phyloP scores from a whole-genome alignment of 1,140 invertebrate genomes.

The Tachypleus tridentatus region DNA sequence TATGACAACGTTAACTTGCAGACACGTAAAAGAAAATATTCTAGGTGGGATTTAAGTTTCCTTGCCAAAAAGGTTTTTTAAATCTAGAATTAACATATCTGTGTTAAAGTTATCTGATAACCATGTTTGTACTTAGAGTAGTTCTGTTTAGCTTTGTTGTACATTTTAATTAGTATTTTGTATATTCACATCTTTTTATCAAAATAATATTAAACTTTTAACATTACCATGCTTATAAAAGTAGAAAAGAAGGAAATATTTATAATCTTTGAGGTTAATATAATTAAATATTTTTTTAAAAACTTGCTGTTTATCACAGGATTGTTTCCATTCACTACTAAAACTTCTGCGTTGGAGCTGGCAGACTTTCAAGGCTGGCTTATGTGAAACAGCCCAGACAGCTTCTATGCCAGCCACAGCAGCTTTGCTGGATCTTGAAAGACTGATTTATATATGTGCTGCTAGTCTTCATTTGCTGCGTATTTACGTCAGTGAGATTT shows the following conservation, averaged over 20 bases:
- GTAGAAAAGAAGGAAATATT: too few relatives aligned
- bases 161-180: slow-evolving; percentile 1
- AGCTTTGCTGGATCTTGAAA: slow-evolving; percentile 54
- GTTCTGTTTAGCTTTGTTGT: too few relatives aligned
- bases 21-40: too few relatives aligned
- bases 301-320: slow-evolving; percentile 30
- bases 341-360: slow-evolving; percentile 44
- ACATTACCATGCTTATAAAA: too few relatives aligned
- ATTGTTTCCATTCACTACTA: slow-evolving; percentile 73
- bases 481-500: slow-evolving; percentile 78
- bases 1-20: too few relatives aligned
- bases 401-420: slow-evolving; percentile 28
- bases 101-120: too few relatives aligned
- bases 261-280: too few relatives aligned
- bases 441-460: slow-evolving; percentile 74
- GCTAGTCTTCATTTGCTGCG: slow-evolving; percentile 65
- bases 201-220: not conserved
- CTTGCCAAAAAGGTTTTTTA: too few relatives aligned
- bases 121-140: too few relatives aligned
- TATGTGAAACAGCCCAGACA: slow-evolving; percentile 17
- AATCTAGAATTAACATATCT: too few relatives aligned
- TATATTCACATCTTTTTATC: not conserved
- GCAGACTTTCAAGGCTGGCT: slow-evolving; percentile 27
- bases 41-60: too few relatives aligned
- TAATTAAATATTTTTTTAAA: too few relatives aligned